These are phyloP conservation scores for Drosophila flavopinicola DNA, from an alignment of 2,888 invertebrate species.

Conservation along the genomic window DNA sequence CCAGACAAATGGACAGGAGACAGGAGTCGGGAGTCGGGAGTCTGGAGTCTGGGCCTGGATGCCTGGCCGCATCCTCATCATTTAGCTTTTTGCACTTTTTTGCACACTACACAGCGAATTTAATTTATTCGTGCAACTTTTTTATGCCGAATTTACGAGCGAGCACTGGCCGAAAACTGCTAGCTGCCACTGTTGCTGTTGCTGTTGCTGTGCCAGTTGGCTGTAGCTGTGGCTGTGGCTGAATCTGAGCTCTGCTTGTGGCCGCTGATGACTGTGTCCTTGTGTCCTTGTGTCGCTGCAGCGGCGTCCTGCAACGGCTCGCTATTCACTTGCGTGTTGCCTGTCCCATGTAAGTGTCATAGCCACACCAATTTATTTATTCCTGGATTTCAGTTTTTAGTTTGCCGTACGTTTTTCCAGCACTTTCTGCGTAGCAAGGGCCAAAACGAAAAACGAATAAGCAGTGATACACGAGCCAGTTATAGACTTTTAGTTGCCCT, in stretches of 20 bases:
- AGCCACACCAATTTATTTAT: conserved; percentile 79
- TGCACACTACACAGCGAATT: conserved; percentile 61
- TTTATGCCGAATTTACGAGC: conserved; percentile 74
- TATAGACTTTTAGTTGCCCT: conserved; percentile 12
- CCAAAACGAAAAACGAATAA: conserved; percentile 9
- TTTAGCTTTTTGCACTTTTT: conserved; percentile 8
- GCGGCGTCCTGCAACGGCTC: conserved; percentile 40
- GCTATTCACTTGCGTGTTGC: conserved; percentile 21
- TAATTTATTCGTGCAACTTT: conserved; percentile 74
- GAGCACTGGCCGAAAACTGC: conserved; percentile 43
- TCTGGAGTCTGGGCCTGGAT: not conserved
- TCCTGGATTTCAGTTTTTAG: conserved; percentile 78
- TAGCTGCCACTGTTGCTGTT: conserved; percentile 11
- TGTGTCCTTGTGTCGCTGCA: conserved; percentile 29
- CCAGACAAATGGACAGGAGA: conserved; percentile 5
- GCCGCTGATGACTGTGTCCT: conserved; percentile 57
- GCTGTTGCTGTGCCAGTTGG: too few species aligned
- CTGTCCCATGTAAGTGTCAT: conserved; percentile 71
- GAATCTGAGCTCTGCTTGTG: conserved; percentile 52
- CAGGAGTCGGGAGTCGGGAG: not conserved
- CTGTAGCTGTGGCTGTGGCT: conserved; percentile 14
- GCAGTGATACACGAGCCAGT: not conserved
- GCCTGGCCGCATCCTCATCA: conserved; percentile 16
- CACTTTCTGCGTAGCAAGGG: conserved; percentile 38
- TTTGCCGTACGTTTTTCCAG: conserved; percentile 68